phyloP scores from a whole-genome alignment of 2,113 vertebrate genomes.

The Ciconia maguari region DNA sequence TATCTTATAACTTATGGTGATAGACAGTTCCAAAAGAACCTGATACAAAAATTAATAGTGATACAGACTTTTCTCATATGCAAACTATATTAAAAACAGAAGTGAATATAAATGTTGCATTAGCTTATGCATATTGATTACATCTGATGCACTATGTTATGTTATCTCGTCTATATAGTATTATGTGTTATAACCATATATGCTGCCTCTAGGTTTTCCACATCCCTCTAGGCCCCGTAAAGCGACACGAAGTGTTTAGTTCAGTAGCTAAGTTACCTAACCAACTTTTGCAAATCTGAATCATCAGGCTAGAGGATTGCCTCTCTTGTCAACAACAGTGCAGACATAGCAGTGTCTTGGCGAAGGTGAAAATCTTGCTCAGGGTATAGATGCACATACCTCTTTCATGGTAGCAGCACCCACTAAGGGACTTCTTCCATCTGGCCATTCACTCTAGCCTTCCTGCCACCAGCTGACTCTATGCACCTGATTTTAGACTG shows the following conservation, averaged over 20 bases:
- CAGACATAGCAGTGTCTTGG: background rate
- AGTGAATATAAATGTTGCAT: background rate
- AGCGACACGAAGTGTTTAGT: background rate
- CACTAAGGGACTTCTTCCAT: background rate
- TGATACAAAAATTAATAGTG: background rate
- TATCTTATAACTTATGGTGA: background rate
- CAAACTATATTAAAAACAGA: background rate
- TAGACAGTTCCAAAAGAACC: background rate
- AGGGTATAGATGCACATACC: background rate
- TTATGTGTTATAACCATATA: background rate
- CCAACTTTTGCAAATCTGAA: accelerated
- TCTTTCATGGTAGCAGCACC: background rate
- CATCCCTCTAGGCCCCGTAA: background rate
- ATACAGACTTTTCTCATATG: background rate
- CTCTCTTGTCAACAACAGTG: background rate
- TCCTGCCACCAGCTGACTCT: background rate
- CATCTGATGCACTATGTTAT: background rate
- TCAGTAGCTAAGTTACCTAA: background rate
- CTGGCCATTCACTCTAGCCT: background rate
- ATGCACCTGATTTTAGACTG: background rate
- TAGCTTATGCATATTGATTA: background rate
- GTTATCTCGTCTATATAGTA: background rate
- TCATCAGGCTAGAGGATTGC: background rate
- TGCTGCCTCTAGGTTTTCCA: background rate
- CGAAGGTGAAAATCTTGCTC: background rate